Percentiles rank a stretch among this genome's conserved stretches.
Conservation (phyloP, 1,140 invertebrate species). For the Drosophila leontia region DNA sequence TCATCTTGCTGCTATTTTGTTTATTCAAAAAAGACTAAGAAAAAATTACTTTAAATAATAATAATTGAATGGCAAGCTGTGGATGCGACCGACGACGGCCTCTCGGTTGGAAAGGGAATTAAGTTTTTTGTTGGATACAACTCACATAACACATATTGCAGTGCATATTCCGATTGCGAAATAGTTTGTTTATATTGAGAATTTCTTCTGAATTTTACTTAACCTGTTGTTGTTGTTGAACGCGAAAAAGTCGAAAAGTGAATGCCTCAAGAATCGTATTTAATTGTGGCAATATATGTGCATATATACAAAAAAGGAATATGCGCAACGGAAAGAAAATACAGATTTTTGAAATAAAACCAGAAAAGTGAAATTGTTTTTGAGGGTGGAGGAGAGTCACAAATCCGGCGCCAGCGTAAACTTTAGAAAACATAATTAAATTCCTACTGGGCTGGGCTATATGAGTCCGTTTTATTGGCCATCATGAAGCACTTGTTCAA, state of each 20-base stretch:
- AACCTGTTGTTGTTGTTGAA: conserved; percentile 41
- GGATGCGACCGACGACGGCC: conserved; percentile 23
- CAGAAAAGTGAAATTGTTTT: conserved; percentile 28
- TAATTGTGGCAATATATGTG: conserved; percentile 6
- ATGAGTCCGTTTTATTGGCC: conserved; percentile 27
- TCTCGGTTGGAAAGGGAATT: conserved; percentile 25
- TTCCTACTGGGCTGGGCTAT: conserved; percentile 1
- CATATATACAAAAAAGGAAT: conserved; percentile 23
- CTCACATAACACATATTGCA: conserved; percentile 24
- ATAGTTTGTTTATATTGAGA: conserved; percentile 76
- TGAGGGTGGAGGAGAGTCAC: neutral
- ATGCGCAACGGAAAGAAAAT: conserved; percentile 33
- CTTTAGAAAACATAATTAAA: conserved; percentile 23
- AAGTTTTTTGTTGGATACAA: conserved; percentile 40
- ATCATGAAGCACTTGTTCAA: conserved; percentile 61
- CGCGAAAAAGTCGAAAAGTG: conserved; percentile 46
- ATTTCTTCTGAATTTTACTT: conserved; percentile 46
- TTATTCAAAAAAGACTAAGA: conserved; percentile 63
- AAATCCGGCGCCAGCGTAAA: conserved; percentile 19
- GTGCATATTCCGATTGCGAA: conserved; percentile 67
- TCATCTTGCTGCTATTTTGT: conserved; percentile 52
- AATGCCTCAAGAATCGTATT: conserved; percentile 25
- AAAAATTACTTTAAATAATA: conserved; percentile 69
- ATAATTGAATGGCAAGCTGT: conserved; percentile 63
- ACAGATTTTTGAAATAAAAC: conserved; percentile 30